phyloP scores from a whole-genome alignment of 2,113 vertebrate genomes.

The Parotia lawesii region DNA sequence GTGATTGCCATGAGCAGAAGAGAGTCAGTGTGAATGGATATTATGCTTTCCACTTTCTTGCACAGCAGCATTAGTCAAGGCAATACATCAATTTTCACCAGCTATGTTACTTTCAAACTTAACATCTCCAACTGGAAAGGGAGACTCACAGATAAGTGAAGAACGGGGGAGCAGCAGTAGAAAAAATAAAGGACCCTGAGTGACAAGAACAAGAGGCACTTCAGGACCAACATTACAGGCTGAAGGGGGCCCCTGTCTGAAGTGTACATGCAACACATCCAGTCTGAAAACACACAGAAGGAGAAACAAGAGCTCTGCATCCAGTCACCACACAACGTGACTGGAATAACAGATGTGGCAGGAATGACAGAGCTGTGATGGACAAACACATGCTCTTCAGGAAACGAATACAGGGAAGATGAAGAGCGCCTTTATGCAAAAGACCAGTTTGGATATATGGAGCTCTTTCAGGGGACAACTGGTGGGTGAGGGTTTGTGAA shows the following conservation, averaged over 20 bases:
- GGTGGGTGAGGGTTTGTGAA: neutral
- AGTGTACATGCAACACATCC: neutral
- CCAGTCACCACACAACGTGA: neutral
- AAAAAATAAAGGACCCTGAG: neutral
- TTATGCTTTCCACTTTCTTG: neutral
- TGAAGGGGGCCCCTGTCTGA: neutral
- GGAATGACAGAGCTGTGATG: neutral
- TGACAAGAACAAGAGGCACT: neutral
- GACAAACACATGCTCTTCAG: neutral
- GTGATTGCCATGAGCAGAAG: neutral
- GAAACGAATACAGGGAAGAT: neutral
- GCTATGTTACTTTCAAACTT: neutral
- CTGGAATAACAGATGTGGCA: neutral
- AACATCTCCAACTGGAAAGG: neutral
- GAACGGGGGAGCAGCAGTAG: neutral
- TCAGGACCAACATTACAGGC: neutral
- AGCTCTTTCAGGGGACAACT: neutral
- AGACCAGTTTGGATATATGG: neutral
- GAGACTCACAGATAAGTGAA: neutral
- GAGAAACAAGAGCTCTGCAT: neutral
- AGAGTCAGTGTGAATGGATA: rapidly evolving
- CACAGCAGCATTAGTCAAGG: neutral
- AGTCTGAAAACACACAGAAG: neutral
- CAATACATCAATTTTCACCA: neutral
- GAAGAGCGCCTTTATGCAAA: neutral